These are phyloP conservation scores for Anhinga rufa DNA, from an alignment of 2,113 vertebrate genomes.

Conservation along the genomic window DNA sequence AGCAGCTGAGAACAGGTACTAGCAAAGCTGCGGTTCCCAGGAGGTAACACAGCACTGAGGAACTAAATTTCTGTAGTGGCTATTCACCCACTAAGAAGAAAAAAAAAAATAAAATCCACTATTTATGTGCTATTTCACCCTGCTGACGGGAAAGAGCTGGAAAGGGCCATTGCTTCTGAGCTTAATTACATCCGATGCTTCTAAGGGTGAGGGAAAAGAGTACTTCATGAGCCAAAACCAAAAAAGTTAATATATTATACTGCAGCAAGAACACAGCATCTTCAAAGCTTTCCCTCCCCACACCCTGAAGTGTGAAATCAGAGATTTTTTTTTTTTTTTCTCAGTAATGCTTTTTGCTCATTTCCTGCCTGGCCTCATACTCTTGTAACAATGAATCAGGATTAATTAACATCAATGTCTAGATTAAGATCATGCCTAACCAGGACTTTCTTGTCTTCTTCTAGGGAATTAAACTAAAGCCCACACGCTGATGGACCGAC, in stretches of 20 bases:
- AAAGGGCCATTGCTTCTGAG: neutral
- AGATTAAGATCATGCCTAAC: neutral
- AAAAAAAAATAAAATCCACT: neutral
- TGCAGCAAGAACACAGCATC: neutral
- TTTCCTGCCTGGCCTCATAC: conserved; percentile 9
- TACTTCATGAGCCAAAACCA: neutral
- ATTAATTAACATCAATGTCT: neutral
- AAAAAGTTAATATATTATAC: neutral
- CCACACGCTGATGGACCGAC: neutral
- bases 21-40: neutral
- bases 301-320: conserved; percentile 20
- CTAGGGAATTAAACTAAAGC: neutral
- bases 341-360: neutral
- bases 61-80: neutral
- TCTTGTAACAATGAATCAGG: neutral
- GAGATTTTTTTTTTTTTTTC: neutral
- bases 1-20: neutral
- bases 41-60: neutral
- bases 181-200: neutral
- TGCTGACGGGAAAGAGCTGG: neutral
- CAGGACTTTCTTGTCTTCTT: neutral
- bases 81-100: neutral
- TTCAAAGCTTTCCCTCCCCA: neutral
- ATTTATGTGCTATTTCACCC: neutral
- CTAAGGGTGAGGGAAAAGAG: neutral